Evolutionary conservation across 2,888 invertebrate genomes (phyloP).

Genomic region (Bedellia somnulentella): DNA sequence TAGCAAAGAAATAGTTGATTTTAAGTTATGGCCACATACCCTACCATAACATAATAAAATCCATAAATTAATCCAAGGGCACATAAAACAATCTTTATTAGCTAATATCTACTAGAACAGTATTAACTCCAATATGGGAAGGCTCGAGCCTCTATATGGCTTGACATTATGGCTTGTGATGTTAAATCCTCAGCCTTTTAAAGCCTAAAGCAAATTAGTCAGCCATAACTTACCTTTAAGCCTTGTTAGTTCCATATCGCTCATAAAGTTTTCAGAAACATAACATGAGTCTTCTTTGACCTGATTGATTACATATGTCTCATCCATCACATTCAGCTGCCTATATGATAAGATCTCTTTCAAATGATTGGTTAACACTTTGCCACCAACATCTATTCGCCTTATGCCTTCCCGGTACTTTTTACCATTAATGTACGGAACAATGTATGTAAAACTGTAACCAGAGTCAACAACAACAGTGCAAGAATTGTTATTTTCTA

Average conservation of each 20-base stretch:
- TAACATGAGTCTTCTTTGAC: conserved; percentile 97
- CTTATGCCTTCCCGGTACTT: conserved; percentile 67
- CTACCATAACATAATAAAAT: no score
- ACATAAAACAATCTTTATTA: no score
- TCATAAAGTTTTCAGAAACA: conserved; percentile 81
- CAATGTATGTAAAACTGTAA: conserved; percentile 92
- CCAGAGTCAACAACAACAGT: conserved; percentile 91
- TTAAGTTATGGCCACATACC: no score
- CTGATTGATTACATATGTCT: conserved; percentile 97
- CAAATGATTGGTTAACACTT: conserved; percentile 93
- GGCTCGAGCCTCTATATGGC: no score
- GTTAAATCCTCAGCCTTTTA: no score
- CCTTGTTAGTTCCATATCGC: conserved; percentile 74
- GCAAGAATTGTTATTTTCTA: conserved; percentile 62
- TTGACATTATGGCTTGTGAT: no score
- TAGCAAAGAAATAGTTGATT: no score
- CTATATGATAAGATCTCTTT: conserved; percentile 96
- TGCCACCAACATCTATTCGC: conserved; percentile 94
- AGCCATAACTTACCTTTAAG: conserved; percentile 42
- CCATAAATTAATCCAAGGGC: no score
- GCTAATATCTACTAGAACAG: no score
- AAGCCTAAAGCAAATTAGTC: no score
- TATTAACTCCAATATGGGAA: no score
- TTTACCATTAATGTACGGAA: conserved; percentile 85
- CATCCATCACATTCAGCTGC: conserved; percentile 97